Evolutionary conservation across 1,140 invertebrate genomes (phyloP).

Genomic region (Contarinia nasturtii): DNA sequence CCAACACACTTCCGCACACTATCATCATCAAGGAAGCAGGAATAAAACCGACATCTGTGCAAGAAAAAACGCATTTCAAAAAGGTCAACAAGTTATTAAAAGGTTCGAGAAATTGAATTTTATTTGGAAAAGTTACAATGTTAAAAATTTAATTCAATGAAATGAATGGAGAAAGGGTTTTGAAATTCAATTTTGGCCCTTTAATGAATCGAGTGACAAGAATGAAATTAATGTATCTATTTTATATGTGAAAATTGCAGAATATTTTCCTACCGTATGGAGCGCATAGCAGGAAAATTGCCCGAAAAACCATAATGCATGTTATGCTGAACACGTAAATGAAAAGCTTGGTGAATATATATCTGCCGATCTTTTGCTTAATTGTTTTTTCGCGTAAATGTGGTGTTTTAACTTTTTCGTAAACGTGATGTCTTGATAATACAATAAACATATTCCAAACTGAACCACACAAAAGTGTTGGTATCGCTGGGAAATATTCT

Average conservation of each 20-base stretch:
- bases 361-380: neutral
- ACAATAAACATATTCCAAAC: slow-evolving; percentile 27
- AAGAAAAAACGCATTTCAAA: neutral
- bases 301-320: slow-evolving; percentile 40
- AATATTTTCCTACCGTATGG: too few relatives aligned
- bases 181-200: too few relatives aligned
- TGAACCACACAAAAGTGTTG: slow-evolving; percentile 27
- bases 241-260: too few relatives aligned
- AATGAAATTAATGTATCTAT: too few relatives aligned
- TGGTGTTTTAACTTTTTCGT: slow-evolving; percentile 7
- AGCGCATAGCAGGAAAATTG: slow-evolving; percentile 7
- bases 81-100: neutral
- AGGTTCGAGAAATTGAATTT: neutral
- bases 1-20: slow-evolving; percentile 5
- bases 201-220: too few relatives aligned
- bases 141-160: too few relatives aligned
- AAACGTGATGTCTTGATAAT: slow-evolving; percentile 18
- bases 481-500: slow-evolving; percentile 25
- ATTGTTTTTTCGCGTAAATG: neutral
- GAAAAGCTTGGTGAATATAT: slow-evolving; percentile 23
- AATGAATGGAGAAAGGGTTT: too few relatives aligned
- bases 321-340: slow-evolving; percentile 33
- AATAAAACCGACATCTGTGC: neutral
- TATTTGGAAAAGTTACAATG: too few relatives aligned
- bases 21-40: neutral